A percentile compares a stretch with the other conserved stretches of the same genome.
Conservation (phyloP, 2,113 vertebrate species). For the Oreocharis arfaki region DNA sequence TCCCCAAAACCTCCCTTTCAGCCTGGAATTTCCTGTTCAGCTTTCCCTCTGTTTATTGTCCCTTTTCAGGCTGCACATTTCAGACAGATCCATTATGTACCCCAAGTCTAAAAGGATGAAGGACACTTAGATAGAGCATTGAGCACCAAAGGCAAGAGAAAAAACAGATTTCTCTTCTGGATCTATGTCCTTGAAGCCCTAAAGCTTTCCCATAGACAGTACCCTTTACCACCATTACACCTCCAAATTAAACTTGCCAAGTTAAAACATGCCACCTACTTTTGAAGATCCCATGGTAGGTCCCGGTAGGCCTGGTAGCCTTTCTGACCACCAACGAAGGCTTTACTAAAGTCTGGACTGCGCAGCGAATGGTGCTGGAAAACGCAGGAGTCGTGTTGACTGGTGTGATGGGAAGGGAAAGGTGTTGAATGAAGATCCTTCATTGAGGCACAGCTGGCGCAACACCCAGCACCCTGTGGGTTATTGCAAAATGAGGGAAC, state of each 20-base stretch:
- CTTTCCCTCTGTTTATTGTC: background rate
- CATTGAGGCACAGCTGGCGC: slow-evolving; percentile 41
- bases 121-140: background rate
- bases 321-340: slow-evolving; percentile 17
- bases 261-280: slow-evolving; percentile 30
- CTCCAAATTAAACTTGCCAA: background rate
- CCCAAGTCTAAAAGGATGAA: background rate
- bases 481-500: slow-evolving; percentile 55
- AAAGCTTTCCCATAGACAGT: background rate
- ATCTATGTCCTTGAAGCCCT: background rate
- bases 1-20: background rate
- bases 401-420: slow-evolving; percentile 40
- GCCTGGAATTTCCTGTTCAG: background rate
- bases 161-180: background rate
- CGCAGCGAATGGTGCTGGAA: slow-evolving; percentile 36
- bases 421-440: slow-evolving; percentile 59
- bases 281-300: slow-evolving; percentile 57
- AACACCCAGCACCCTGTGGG: slow-evolving; percentile 52
- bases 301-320: slow-evolving; percentile 55
- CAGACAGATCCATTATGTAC: background rate
- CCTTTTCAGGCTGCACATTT: background rate
- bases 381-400: background rate
- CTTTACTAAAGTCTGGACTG: slow-evolving; percentile 36
- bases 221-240: background rate
- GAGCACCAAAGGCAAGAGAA: background rate